Evolutionary conservation across 2,888 invertebrate genomes (phyloP), one percentile per base, ranked within the genome.

Genomic region (Dasysyrphus tricinctus): DNA sequence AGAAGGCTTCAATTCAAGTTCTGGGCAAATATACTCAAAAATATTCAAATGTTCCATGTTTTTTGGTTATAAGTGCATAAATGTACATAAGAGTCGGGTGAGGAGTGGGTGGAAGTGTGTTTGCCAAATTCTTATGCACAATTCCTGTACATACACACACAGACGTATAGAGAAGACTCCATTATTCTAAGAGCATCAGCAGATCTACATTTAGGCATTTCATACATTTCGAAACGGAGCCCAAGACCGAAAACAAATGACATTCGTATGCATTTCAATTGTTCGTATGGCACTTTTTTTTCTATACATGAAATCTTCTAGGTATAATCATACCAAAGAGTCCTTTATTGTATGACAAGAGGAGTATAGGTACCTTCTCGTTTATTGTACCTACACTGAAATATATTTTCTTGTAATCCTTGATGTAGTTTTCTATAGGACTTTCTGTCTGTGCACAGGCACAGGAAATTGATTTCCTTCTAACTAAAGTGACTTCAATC

Each of bases 401-500:
- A 65, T 63, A 65, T 63, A 61, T 42, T 67, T 51, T 59, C 72
- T 76, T 69, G 79, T 39, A 74, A 63, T 74, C 67, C 67, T 69
- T 54, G 57, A 74, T 72, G 76, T 29, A 72, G 54, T 72, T 65
- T 56, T 61, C 34, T 16, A 70, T 76, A 49, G 47, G 47, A 12
- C 34, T 39, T 42, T 44, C 16, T 39, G 61, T 54, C 54, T 54
- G 19, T 54, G 44, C 54, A 69, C 77, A 79, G 86, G 44, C 54
- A 69, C 77, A 79, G 86, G 86, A 86, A 86, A 86, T 86, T 86
- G 86, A 86, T 82, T 86, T 86, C 75, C 78, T 79, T 79, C 69
- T 42, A 74, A 84, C 61, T 69, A 72, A 67, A 51, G 61, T 54
- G 74, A 83, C 59, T 69, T 56, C 65, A 73, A 72, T 77, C 67